Evolutionary conservation across 1,140 invertebrate genomes (phyloP).

Genomic region (Phortica variegata): DNA sequence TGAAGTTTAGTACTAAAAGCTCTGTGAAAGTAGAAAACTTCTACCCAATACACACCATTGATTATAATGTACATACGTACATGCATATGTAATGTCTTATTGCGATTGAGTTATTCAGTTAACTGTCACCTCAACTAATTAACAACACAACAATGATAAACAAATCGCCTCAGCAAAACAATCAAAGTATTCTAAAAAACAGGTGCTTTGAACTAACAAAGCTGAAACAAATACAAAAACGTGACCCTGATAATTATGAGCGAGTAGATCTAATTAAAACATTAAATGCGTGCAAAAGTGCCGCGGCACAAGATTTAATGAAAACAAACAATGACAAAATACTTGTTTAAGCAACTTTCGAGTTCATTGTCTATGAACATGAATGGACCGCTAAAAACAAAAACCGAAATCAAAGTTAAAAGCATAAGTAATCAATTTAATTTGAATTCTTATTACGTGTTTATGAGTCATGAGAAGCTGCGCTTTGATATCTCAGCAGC

Average conservation of each 20-base stretch:
- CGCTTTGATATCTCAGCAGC: too few relatives aligned
- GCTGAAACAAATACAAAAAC: slow-evolving; percentile 15
- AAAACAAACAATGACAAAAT: slow-evolving; percentile 13
- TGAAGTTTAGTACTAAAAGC: too few relatives aligned
- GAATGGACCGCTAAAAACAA: too few relatives aligned
- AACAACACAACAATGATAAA: too few relatives aligned
- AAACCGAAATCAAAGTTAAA: slow-evolving; percentile 11
- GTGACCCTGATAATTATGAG: slow-evolving; percentile 33
- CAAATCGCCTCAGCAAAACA: slow-evolving; percentile 20
- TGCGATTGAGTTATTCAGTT: not conserved
- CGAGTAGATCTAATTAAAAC: slow-evolving; percentile 48
- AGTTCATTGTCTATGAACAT: too few relatives aligned
- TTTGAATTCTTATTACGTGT: too few relatives aligned
- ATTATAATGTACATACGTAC: too few relatives aligned
- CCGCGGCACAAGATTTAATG: slow-evolving; percentile 12
- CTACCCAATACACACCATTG: slow-evolving; percentile 12
- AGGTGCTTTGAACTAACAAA: slow-evolving; percentile 30
- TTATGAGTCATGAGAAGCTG: too few relatives aligned
- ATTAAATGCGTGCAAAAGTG: slow-evolving; percentile 44
- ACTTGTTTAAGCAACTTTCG: too few relatives aligned
- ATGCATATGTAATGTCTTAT: slow-evolving; percentile 25
- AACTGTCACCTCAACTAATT: too few relatives aligned
- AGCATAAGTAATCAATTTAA: slow-evolving; percentile 26
- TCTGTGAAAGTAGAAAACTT: too few relatives aligned
- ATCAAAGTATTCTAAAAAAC: too few relatives aligned